These are phyloP conservation scores for Bradypodion ventrale DNA, from an alignment of 2,797 vertebrate genomes.

Conservation along the genomic window DNA sequence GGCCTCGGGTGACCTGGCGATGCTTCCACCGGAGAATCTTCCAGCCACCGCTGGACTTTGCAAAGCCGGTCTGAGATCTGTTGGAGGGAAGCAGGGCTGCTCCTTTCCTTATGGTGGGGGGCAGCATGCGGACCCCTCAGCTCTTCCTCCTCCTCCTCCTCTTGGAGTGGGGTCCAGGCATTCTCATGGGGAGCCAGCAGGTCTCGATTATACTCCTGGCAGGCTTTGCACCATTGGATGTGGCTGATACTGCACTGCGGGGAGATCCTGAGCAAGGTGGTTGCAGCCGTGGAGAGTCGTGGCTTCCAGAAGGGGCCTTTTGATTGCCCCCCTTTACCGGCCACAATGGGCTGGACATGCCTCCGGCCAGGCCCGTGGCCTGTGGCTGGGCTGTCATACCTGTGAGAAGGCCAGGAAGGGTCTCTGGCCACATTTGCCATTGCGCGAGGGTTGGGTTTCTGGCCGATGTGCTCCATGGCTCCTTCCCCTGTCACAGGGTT, in stretches of 20 bases:
- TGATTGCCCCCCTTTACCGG: neutral
- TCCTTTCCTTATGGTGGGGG: neutral
- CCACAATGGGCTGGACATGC: neutral
- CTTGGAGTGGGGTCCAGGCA: neutral
- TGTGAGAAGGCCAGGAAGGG: too few relatives aligned
- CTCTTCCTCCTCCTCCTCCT: neutral
- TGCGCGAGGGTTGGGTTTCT: neutral
- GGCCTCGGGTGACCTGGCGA: neutral
- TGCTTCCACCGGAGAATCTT: neutral
- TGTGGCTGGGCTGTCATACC: rapidly evolving
- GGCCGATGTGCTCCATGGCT: rapidly evolving
- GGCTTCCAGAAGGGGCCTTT: neutral
- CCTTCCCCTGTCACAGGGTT: neutral
- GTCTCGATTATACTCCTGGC: constrained; percentile 12
- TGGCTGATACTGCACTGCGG: constrained; percentile 22
- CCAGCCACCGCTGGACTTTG: constrained; percentile 29
- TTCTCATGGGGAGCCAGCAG: neutral
- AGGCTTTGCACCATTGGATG: constrained; percentile 6
- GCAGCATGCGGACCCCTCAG: rapidly evolving
- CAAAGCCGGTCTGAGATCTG: neutral
- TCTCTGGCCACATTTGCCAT: neutral
- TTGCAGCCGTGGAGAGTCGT: neutral
- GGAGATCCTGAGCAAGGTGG: neutral
- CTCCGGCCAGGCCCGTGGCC: rapidly evolving
- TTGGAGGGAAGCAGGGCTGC: neutral